Evolutionary conservation across 2,113 vertebrate species (phyloP).

Genomic region (Erinaceus europaeus): DNA sequence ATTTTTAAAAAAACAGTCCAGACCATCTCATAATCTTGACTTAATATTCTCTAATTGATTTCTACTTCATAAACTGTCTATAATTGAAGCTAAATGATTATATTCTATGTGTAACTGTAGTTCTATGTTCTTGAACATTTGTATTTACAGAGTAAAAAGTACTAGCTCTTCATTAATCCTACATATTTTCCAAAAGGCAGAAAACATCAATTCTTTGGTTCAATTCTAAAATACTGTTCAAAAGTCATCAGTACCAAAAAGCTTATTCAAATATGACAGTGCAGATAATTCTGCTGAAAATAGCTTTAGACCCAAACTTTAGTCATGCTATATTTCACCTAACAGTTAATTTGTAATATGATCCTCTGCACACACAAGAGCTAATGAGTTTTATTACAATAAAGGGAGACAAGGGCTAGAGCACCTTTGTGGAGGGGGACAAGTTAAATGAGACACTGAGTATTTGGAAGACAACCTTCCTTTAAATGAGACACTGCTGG

Average conservation of each 20-base stretch:
- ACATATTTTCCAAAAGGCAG: conserved; percentile 2
- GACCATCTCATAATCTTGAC: conserved; percentile 14
- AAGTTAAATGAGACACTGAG: conserved; percentile 92
- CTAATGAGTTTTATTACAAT: conserved; percentile 77
- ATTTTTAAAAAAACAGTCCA: background rate
- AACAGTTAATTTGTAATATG: conserved; percentile 67
- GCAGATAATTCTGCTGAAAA: conserved; percentile 60
- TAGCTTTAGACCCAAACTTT: conserved; percentile 58
- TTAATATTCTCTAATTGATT: conserved; percentile 7
- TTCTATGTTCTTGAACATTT: conserved; percentile 23
- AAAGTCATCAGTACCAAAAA: conserved; percentile 32
- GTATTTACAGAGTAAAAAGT: background rate
- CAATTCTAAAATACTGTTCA: conserved; percentile 40
- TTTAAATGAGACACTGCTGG: conserved; percentile 97
- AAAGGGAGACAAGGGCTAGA: conserved; percentile 59
- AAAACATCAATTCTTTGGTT: conserved; percentile 24
- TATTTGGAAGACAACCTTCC: conserved; percentile 94
- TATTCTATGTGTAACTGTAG: conserved; percentile 23
- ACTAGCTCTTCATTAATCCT: background rate
- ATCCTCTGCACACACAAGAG: conserved; percentile 35
- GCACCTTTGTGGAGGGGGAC: conserved; percentile 84
- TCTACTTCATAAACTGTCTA: conserved; percentile 50
- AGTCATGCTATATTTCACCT: conserved; percentile 42
- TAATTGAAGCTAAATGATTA: background rate
- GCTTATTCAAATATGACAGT: conserved; percentile 37